Conservation (phyloP, 2,797 vertebrate species). For the Cyprinella venusta region DNA sequence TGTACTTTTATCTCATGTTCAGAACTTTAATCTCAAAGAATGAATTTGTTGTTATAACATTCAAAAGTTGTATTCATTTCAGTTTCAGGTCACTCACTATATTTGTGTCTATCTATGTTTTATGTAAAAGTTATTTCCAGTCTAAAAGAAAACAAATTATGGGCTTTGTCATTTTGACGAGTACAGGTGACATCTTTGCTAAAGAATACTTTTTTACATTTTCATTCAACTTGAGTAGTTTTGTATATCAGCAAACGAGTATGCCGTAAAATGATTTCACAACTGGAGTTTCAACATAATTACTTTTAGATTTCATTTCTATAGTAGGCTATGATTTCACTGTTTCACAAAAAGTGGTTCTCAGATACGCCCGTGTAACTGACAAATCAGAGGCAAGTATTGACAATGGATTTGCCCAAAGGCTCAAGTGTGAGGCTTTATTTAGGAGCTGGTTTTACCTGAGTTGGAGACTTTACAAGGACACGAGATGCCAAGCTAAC, state of each 20-base stretch:
- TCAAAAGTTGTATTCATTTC: not conserved
- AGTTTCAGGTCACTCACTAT: not conserved
- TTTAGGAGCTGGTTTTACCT: constrained; percentile 20
- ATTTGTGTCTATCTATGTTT: not conserved
- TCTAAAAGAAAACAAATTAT: not conserved
- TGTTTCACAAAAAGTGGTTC: not conserved
- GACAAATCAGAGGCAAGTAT: not conserved
- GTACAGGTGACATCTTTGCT: not conserved
- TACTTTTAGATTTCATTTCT: not conserved
- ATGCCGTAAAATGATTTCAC: not conserved
- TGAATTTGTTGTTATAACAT: not conserved
- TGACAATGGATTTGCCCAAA: not conserved
- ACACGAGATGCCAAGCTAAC: not conserved
- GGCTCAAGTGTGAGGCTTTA: not conserved
- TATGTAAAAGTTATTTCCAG: not conserved
- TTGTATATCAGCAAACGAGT: not conserved
- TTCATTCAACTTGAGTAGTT: not conserved
- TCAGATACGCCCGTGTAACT: not conserved
- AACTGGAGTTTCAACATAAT: not conserved
- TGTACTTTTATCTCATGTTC: not conserved
- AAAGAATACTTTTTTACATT: not conserved
- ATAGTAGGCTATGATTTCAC: not conserved
- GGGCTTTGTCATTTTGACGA: not conserved
- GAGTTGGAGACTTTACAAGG: not conserved
- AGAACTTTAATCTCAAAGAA: not conserved